Base-by-base conservation (phyloP, 2,113 vertebrate genomes). In the Piprites chloris region DNA sequence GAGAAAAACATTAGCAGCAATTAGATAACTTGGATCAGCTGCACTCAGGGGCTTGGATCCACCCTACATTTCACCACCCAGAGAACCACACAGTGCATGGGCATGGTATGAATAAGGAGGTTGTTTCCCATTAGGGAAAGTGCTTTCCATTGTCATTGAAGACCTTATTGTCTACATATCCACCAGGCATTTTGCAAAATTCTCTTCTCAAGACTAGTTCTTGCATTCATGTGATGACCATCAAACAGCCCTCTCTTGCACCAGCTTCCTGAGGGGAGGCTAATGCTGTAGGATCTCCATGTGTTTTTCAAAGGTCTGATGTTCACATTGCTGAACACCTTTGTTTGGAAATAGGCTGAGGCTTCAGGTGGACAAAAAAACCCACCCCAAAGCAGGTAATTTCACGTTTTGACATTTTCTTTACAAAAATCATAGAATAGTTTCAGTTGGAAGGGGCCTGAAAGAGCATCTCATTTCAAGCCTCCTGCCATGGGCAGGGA, bases 81-180 rank as follows among this genome's bases (percentile, higher is more conserved):
- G 67, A 33, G 68, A 90, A 33, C 4, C 49, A 24, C 77, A 4
- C 9, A 32, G 87, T 0, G n/a, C 67, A 42, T 65, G 81, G 81
- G 46, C 30, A n/a, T 1, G 30, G 50, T 21, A n/a, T 55, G 59
- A 35, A 65, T 23, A 14, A 62, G 6, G 72, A 81, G 90, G 92
- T 91, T 93, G 91, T 88, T 95, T 92, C 91, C 72, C 47, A 94
- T 88, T 84, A 96, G 85, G 53, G 93, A 93, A 96, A 96, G 95
- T 79, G 90, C 65, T 96, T 91, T 90, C 63, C 39, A 81, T 84
- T 95, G 93, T 87, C 76, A 53, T 19, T 32, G 74, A 63, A 76
- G 89, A 19, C 72, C 37, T 61, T 78, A 56, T 90, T 95, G 93
- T 90, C 76, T 86, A 27, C 56, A 12, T 15, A 68, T 78, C 91